A percentile compares a stretch with the other conserved stretches of the same genome.
Evolutionary conservation across 2,888 invertebrate genomes (phyloP).

Genomic region (Parnassius glacialis): DNA sequence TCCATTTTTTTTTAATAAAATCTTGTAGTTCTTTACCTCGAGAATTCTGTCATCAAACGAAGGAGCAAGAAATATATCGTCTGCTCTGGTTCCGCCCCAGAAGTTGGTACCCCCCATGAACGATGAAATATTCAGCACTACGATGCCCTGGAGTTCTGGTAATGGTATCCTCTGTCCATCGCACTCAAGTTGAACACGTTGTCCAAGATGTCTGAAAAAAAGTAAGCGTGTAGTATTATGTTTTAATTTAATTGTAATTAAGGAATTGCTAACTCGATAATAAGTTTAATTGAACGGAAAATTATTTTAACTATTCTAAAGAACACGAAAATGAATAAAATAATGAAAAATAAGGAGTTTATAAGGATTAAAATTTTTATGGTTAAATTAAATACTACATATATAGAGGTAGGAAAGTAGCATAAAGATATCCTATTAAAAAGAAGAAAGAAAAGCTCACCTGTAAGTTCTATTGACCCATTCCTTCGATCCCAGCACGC

Average conservation of each 20-base stretch:
- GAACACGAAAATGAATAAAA: too few relatives aligned
- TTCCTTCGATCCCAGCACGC: conserved; percentile 89
- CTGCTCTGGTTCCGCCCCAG: conserved; percentile 97
- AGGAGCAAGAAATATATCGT: conserved; percentile 94
- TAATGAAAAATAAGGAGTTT: too few relatives aligned
- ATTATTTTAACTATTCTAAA: too few relatives aligned
- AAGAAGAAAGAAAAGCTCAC: conserved; percentile 38
- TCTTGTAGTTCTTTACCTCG: conserved; percentile 83
- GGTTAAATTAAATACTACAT: too few relatives aligned
- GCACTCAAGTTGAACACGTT: conserved; percentile 96
- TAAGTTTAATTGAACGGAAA: too few relatives aligned
- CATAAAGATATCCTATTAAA: too few relatives aligned
- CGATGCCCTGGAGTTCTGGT: conserved; percentile 97
- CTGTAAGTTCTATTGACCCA: conserved; percentile 95
- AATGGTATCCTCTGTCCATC: conserved; percentile 97
- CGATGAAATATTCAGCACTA: conserved; percentile 95
- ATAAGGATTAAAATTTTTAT: too few relatives aligned
- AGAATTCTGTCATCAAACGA: conserved; percentile 97
- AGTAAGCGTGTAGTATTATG: too few relatives aligned
- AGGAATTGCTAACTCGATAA: too few relatives aligned
- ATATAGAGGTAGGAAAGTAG: too few relatives aligned
- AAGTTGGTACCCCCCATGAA: conserved; percentile 99
- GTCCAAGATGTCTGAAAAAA: conserved; percentile 88
- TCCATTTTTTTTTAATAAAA: not conserved
- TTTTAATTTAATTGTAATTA: too few relatives aligned